These are phyloP conservation scores for Drosophila demipolita DNA, from an alignment of 2,888 invertebrate genomes.

Conservation along the genomic window DNA sequence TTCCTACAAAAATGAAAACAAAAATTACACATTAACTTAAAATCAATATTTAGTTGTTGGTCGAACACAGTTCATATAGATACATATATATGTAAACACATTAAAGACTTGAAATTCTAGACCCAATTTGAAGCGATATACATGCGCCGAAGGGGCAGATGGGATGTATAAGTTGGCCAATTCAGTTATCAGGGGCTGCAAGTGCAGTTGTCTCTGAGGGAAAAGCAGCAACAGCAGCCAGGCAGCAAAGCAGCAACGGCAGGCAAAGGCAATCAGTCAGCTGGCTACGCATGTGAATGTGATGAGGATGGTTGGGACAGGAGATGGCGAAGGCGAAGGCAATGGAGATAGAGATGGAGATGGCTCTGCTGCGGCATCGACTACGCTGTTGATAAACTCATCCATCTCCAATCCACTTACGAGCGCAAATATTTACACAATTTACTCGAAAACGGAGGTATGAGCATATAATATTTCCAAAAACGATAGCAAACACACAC, in stretches of 20 bases:
- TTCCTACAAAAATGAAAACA: not conserved
- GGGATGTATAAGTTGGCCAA: slow-evolving; percentile 6
- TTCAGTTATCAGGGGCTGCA: slow-evolving; percentile 17
- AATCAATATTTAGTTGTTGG: not conserved
- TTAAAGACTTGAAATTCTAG: not conserved
- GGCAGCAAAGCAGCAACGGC: slow-evolving; percentile 39
- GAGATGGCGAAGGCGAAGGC: not conserved
- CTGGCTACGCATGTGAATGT: slow-evolving; percentile 62
- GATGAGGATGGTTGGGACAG: slow-evolving; percentile 34
- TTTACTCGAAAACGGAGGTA: slow-evolving; percentile 81
- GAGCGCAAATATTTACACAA: slow-evolving; percentile 83
- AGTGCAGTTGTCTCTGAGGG: slow-evolving; percentile 28
- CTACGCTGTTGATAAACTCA: slow-evolving; percentile 82
- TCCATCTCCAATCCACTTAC: slow-evolving; percentile 85
- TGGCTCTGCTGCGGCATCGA: slow-evolving; percentile 59
- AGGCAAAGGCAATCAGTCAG: slow-evolving; percentile 68
- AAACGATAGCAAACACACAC: slow-evolving; percentile 79
- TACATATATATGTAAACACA: not conserved
- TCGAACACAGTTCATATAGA: not conserved
- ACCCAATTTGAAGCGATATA: not conserved
- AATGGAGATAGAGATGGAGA: slow-evolving; percentile 36
- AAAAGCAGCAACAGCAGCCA: slow-evolving; percentile 40
- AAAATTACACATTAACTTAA: not conserved
- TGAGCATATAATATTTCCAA: slow-evolving; percentile 83
- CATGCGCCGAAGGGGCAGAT: not conserved